phyloP scores from a whole-genome alignment of 2,888 invertebrate genomes.

The Tachina grossa region DNA sequence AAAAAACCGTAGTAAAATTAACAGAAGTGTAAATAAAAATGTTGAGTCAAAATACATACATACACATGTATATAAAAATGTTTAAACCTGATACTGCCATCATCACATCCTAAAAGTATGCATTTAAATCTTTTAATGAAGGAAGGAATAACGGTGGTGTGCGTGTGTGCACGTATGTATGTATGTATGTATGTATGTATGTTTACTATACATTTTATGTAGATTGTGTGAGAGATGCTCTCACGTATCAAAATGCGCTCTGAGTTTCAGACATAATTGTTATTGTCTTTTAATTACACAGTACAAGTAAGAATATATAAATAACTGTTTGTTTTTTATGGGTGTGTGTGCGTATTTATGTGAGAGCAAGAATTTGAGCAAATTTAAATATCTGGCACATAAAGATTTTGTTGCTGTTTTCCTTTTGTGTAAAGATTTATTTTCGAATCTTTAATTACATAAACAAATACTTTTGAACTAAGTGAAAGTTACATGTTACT shows the following conservation, averaged over 20 bases:
- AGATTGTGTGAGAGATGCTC: not conserved
- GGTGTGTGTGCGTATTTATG: not conserved
- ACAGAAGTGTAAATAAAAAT: slow-evolving; percentile 40
- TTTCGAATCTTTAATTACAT: slow-evolving; percentile 34
- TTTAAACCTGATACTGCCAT: slow-evolving; percentile 1
- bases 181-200: not conserved
- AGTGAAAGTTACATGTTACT: not conserved
- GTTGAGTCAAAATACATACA: slow-evolving; percentile 17
- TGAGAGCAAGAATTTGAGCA: slow-evolving; percentile 9
- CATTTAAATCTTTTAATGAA: slow-evolving; percentile 32
- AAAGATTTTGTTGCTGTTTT: not conserved
- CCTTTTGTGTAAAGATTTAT: not conserved
- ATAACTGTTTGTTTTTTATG: slow-evolving; percentile 15
- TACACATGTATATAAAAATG: not conserved
- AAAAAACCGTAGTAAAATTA: slow-evolving; percentile 25
- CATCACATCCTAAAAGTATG: slow-evolving; percentile 4
- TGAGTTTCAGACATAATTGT: slow-evolving; percentile 22
- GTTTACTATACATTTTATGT: not conserved
- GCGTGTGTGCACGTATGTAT: not conserved
- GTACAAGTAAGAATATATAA: slow-evolving; percentile 22
- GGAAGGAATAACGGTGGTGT: not conserved
- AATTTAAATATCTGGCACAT: not conserved
- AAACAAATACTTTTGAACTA: not conserved
- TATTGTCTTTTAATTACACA: slow-evolving; percentile 46
- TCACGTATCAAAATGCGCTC: slow-evolving; percentile 6